These are phyloP conservation scores for Papilio aristodemus DNA, from an alignment of 1,140 invertebrate genomes.

Conservation along the genomic window DNA sequence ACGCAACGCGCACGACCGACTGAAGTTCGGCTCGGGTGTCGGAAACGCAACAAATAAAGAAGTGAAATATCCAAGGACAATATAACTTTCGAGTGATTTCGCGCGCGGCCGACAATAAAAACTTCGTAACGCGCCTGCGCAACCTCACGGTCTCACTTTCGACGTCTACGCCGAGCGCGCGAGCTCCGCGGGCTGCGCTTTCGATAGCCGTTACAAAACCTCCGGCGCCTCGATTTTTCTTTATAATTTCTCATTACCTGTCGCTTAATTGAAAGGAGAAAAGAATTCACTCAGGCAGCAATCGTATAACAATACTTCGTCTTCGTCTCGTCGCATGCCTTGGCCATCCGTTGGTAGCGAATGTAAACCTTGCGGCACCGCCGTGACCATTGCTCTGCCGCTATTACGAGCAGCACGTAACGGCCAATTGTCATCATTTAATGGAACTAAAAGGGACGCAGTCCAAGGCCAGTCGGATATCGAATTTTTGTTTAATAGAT, in stretches of 20 bases:
- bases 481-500: constrained; percentile 80
- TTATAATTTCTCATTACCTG: constrained; percentile 53
- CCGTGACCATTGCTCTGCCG: constrained; percentile 53
- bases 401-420: constrained; percentile 69
- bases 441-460: constrained; percentile 75
- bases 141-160: constrained; percentile 78
- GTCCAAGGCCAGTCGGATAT: constrained; percentile 76
- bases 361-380: constrained; percentile 48
- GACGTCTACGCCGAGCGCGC: constrained; percentile 63
- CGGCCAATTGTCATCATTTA: constrained; percentile 76
- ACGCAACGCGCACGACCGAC: constrained; percentile 62
- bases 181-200: constrained; percentile 65
- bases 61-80: constrained; percentile 80
- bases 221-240: constrained; percentile 69
- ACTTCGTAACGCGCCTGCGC: constrained; percentile 77
- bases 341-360: constrained; percentile 15
- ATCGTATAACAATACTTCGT: background rate
- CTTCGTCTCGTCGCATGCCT: background rate
- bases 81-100: constrained; percentile 80
- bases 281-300: constrained; percentile 2
- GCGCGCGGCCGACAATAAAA: constrained; percentile 78
- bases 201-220: constrained; percentile 73
- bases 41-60: constrained; percentile 76
- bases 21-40: constrained; percentile 71
- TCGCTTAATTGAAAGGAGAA: constrained; percentile 38